These are phyloP conservation scores for Trachelipus rathkii DNA, from an alignment of 1,140 invertebrate species.

Conservation along the genomic window DNA sequence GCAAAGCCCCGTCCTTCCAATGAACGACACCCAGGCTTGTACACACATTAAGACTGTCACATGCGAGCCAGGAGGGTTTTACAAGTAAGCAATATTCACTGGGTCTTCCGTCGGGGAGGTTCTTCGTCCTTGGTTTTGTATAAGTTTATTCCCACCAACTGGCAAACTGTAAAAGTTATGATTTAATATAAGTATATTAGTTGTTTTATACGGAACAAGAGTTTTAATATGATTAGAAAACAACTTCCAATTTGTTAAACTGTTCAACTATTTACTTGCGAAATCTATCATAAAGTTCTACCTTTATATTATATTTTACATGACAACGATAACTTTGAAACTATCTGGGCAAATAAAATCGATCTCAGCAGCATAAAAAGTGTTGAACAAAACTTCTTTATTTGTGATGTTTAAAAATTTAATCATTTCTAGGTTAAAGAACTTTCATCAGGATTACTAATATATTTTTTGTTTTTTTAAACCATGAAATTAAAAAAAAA, in stretches of 20 bases:
- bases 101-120: not conserved
- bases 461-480: too few species aligned
- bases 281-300: too few species aligned
- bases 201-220: not conserved
- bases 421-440: too few species aligned
- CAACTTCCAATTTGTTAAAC: not conserved
- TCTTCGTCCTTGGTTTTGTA: slow-evolving; percentile 1
- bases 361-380: too few species aligned
- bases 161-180: not conserved
- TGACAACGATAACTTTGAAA: too few species aligned
- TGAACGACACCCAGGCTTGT: not conserved
- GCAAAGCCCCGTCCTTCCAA: not conserved
- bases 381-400: too few species aligned
- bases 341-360: too few species aligned
- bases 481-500: too few species aligned
- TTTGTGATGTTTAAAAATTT: too few species aligned
- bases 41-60: not conserved
- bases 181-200: not conserved
- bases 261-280: not conserved
- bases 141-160: not conserved
- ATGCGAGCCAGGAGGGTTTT: not conserved
- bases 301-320: too few species aligned
- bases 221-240: not conserved
- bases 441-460: too few species aligned
- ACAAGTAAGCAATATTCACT: not conserved